Base-by-base conservation (phyloP, 2,797 vertebrate species). In the Malurus leucopterus region DNA sequence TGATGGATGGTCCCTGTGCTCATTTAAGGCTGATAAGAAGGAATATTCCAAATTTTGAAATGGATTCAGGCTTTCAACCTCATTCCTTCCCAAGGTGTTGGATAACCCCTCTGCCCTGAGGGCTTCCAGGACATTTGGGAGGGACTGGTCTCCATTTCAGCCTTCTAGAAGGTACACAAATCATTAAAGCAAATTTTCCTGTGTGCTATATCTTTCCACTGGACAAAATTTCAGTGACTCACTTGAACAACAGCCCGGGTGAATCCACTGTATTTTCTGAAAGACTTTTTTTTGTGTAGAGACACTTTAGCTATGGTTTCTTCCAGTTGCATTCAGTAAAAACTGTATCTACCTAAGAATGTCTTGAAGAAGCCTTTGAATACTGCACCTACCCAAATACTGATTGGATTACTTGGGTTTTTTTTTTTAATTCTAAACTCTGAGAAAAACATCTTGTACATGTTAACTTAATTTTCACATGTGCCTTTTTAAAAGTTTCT, bases 181-280 rank as follows among this genome's bases (percentile, higher is more conserved):
- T 1, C 43, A 49, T 62, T 40, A 29, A 53, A 88, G 46, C 8
- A 55, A 22, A 36, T 74, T 55, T 70, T 80, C 32, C 17, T 24
- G 8, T 1, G 0, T 62, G 4, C 22, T 62, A 0, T 10, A 5
- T 26, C 26, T 54, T 83, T 61, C 21, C 21, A 57, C 15, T 23
- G 29, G 22, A 69, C 29, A 57, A 88, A 72, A 50, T 2, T 30
- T 27, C 8, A 20, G 10, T 30, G 21, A 27, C 18, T 43, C 22
- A 13, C 27, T 44, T 44, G 17, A 51, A 46, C 32, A 64, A 79
- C 47, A 64, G 13, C 30, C 27, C 30, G 18, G 27, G 23, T 23
- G 34, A 85, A 49, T 54, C 34, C 43, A 53, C 3, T 55, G 38
- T 18, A 29, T 85, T 73, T 85, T 76, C 43, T n/a, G 20, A 53